Percentiles rank a stretch among this genome's conserved stretches.
Evolutionary conservation across 2,888 invertebrate genomes (phyloP).

Genomic region (Pterostichus madidus): DNA sequence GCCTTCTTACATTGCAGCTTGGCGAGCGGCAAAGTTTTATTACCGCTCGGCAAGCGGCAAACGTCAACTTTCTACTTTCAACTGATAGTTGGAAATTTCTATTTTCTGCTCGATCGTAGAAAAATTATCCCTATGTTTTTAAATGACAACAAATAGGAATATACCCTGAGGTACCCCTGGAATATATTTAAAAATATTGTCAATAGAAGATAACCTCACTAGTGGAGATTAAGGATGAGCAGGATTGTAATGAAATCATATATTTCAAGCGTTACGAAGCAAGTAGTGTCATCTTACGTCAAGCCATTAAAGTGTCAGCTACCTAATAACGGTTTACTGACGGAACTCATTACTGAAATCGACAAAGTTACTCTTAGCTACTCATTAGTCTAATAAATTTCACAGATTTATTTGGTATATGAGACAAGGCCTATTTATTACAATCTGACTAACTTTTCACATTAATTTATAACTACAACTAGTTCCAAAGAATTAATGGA

Average conservation of each 20-base stretch:
- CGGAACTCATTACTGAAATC: constrained; percentile 52
- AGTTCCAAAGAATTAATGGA: background rate
- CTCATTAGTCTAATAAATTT: constrained; percentile 51
- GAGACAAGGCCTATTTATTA: constrained; percentile 6
- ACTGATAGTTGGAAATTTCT: too few relatives aligned
- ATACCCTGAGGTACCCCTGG: too few relatives aligned
- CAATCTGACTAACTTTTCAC: background rate
- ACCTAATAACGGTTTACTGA: constrained; percentile 47
- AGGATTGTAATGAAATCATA: constrained; percentile 32
- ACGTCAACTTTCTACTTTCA: too few relatives aligned
- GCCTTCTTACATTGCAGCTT: too few relatives aligned
- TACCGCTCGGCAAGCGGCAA: too few relatives aligned
- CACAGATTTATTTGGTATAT: constrained; percentile 34
- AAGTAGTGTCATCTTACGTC: constrained; percentile 34
- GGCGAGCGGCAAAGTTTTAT: too few relatives aligned
- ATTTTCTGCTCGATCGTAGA: too few relatives aligned
- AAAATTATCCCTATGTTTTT: too few relatives aligned
- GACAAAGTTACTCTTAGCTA: constrained; percentile 32
- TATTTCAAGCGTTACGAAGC: constrained; percentile 8
- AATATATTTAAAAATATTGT: background rate
- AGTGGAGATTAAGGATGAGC: background rate
- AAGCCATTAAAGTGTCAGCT: constrained; percentile 47
- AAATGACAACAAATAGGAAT: too few relatives aligned
- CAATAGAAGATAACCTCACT: too few relatives aligned
- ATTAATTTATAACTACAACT: background rate